Base-by-base conservation (phyloP, 2,888 invertebrate species). In the Brachypterus glaber region DNA sequence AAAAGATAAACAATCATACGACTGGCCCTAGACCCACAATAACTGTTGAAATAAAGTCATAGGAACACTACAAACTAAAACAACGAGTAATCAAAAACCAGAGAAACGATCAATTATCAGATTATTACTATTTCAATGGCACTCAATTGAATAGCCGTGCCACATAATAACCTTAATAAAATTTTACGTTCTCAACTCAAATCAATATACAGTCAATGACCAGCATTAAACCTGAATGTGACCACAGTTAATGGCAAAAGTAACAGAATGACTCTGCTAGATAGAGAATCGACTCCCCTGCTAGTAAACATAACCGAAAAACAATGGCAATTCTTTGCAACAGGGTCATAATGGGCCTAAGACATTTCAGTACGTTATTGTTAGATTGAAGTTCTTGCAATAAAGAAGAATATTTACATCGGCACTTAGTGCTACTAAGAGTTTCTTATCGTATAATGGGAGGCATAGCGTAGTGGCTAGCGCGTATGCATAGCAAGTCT, bases 121-220 rank as follows among this genome's bases (percentile, higher is more conserved):
- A 58, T 58, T 60, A 59, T 59, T 56, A 58, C 55, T 50, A 54
- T 55, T 56, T 50, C 53, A 57, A 59, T 57, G 54, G 55, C 55
- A 53, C 53, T 55, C 54, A 52, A 56, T 57, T 54, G 54, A 54
- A 54, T 57, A 57, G 57, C 53, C 51, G 53, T 55, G 55, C 57
- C 57, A 54, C 55, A 57, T 60, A 57, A 60, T 57, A 53, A 52
- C 57, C 50, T 53, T 50, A 50, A 58, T 59, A 59, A 60, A 60
- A 60, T 60, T 60, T 60, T 58, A 60, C 58, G 59, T 57, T 52
- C 53, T 45, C 54, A 52, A 57, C 54, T 56, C 52, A 47, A 59
- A 58, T 58, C 60, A 54, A 59, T 60, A 55, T 50, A 54, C 46
- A 45, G 45, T 48, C 51, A 50, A 55, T 52, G 54, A 48, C 49